Evolutionary conservation across 2,888 invertebrate genomes (phyloP).

Genomic region (Pandemis heparana): DNA sequence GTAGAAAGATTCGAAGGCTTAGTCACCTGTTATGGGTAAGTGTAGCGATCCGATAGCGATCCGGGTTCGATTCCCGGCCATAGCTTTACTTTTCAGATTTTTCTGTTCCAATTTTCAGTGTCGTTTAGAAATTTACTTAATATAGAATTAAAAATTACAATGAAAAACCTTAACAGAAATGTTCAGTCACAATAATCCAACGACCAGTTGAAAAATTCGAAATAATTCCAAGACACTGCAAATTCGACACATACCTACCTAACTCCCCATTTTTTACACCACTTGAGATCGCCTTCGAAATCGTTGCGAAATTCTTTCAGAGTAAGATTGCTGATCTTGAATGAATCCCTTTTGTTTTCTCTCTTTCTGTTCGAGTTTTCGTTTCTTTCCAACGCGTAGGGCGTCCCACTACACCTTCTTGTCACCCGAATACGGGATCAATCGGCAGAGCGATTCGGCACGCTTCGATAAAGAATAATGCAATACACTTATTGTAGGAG

Average conservation of each 20-base stretch:
- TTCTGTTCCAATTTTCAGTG: too few relatives aligned
- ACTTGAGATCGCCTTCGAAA: conserved; percentile 65
- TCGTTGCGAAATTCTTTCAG: conserved; percentile 67
- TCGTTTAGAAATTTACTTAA: too few relatives aligned
- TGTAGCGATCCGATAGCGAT: too few relatives aligned
- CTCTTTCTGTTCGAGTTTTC: conserved; percentile 69
- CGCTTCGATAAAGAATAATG: conserved; percentile 48
- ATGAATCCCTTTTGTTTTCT: conserved; percentile 78
- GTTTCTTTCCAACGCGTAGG: conserved; percentile 73
- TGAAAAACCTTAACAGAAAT: too few relatives aligned
- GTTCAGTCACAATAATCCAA: too few relatives aligned
- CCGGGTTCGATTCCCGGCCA: too few relatives aligned
- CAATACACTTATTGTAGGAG: conserved; percentile 1
- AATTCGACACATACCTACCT: conserved; percentile 50
- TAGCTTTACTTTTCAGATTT: too few relatives aligned
- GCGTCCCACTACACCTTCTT: conserved; percentile 70
- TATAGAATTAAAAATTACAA: too few relatives aligned
- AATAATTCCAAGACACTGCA: conserved; percentile 18
- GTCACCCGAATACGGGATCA: conserved; percentile 79
- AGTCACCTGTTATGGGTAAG: too few relatives aligned
- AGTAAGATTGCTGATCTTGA: conserved; percentile 76
- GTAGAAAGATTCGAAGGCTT: too few relatives aligned
- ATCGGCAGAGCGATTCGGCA: conserved; percentile 72
- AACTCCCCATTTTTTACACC: conserved; percentile 46
- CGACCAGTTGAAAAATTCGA: too few relatives aligned